Conservation (phyloP, 2,888 invertebrate species). For the Neocrepidodera transversa region DNA sequence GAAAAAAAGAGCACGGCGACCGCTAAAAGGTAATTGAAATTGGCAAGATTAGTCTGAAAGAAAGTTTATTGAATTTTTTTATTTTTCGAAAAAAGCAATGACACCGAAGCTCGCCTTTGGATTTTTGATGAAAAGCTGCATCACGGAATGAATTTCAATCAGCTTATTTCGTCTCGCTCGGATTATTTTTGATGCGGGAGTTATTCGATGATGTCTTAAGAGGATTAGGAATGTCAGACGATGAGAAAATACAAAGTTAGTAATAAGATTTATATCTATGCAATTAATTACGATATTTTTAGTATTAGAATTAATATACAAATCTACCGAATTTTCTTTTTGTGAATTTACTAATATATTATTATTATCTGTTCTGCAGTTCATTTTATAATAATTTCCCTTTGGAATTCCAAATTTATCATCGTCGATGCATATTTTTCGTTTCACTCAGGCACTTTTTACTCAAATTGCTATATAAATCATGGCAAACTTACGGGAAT, state of each 20-base stretch:
- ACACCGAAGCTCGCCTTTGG: not conserved
- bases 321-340: too few species aligned
- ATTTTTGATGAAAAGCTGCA: not conserved
- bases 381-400: conserved; percentile 11
- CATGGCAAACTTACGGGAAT: conserved; percentile 2
- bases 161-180: not conserved
- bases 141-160: not conserved
- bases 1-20: conserved; percentile 10
- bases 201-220: conserved; percentile 2
- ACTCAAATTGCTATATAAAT: conserved; percentile 7
- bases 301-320: too few species aligned
- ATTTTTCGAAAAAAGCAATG: not conserved
- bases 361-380: not conserved
- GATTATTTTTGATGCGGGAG: not conserved
- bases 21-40: conserved; percentile 28
- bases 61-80: conserved; percentile 24
- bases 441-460: conserved; percentile 9
- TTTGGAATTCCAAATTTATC: conserved; percentile 1
- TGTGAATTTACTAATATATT: too few species aligned
- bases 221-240: not conserved
- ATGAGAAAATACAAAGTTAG: not conserved
- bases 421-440: conserved; percentile 3
- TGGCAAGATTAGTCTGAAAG: conserved; percentile 10
- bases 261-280: too few species aligned
- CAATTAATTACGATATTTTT: too few species aligned